A percentile compares a stretch with the other conserved stretches of the same genome.
Evolutionary conservation across 64 coral and sea anemone species (phyloP).

Genomic region (Exaiptasia diaphana): DNA sequence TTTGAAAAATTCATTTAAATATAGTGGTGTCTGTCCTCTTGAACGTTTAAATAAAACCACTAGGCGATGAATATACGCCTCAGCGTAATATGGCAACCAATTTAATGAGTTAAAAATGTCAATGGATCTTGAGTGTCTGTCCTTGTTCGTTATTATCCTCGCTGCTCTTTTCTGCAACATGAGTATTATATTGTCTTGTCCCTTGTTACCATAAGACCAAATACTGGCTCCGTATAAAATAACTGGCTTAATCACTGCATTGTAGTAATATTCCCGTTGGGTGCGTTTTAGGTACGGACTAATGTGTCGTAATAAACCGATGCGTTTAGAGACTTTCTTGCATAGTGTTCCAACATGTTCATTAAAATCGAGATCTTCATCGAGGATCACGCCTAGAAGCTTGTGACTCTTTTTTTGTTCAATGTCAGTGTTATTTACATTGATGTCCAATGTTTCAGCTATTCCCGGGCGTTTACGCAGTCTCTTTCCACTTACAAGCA

Average conservation of each 20-base stretch:
- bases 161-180: slow-evolving; percentile 25
- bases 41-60: not conserved
- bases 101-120: slow-evolving; percentile 1
- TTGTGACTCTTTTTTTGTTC: not conserved
- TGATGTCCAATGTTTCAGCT: not conserved
- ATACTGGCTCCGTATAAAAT: slow-evolving; percentile 7
- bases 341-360: no score
- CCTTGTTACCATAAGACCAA: slow-evolving; percentile 29
- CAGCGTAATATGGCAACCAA: slow-evolving; percentile 23
- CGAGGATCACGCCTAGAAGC: not conserved
- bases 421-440: not conserved
- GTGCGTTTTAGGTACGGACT: not conserved
- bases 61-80: not conserved
- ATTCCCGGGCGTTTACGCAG: not conserved
- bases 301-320: no score
- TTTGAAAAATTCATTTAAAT: not conserved
- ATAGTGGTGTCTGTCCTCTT: not conserved
- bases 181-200: not conserved
- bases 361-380: no score
- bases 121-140: not conserved
- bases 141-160: not conserved
- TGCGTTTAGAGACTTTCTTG: no score
- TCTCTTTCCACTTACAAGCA: not conserved
- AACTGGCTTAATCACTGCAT: slow-evolving; percentile 20
- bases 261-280: slow-evolving; percentile 21